A percentile compares a stretch with the other conserved stretches of the same genome.
Conservation (phyloP, 2,797 vertebrate species). For the Gambelia wislizenii region DNA sequence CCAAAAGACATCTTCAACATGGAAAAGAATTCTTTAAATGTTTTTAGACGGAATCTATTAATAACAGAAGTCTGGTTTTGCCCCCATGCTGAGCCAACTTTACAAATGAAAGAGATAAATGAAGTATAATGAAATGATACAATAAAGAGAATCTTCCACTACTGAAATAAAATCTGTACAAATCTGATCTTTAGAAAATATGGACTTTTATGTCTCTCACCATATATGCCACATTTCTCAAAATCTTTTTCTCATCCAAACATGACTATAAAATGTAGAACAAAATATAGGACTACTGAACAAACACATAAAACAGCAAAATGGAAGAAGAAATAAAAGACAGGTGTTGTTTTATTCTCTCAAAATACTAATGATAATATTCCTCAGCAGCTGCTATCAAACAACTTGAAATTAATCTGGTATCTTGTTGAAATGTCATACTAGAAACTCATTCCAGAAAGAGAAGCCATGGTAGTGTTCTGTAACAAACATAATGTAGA, state of each 20-base stretch:
- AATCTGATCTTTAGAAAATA: slow-evolving; percentile 43
- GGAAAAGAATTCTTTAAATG: slow-evolving; percentile 15
- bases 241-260: slow-evolving; percentile 9
- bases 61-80: background rate
- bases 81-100: background rate
- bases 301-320: slow-evolving; percentile 14
- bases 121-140: background rate
- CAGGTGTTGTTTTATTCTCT: slow-evolving; percentile 16
- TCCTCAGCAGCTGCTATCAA: slow-evolving; percentile 24
- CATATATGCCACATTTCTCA: slow-evolving; percentile 27
- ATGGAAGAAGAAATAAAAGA: background rate
- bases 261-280: slow-evolving; percentile 21
- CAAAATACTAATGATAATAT: slow-evolving; percentile 40
- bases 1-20: background rate
- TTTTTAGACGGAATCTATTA: slow-evolving; percentile 11
- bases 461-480: background rate
- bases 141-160: background rate
- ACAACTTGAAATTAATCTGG: slow-evolving; percentile 33
- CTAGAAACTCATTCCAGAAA: slow-evolving; percentile 20
- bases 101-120: background rate
- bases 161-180: slow-evolving; percentile 28
- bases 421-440: background rate
- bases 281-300: background rate
- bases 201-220: slow-evolving; percentile 29
- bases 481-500: background rate